Evolutionary conservation across 2,888 invertebrate genomes (phyloP), one percentile per base, ranked within the genome.

Genomic region (Amorpha juglandis): DNA sequence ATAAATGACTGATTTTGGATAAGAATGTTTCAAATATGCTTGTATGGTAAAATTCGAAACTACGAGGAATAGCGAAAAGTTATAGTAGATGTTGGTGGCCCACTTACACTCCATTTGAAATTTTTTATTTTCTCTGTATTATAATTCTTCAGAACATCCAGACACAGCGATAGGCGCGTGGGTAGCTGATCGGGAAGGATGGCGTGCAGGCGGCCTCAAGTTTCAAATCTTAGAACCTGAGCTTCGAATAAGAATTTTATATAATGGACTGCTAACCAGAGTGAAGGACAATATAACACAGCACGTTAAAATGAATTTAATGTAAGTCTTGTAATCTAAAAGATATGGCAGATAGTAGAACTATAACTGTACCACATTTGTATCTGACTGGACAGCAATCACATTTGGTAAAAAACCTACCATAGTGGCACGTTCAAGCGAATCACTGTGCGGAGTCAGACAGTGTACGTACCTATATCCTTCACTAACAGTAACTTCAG

Each of bases 241-340:
- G 78, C 84, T 85, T 68, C 91, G 94, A 66, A 94, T 96, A 90
- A 93, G 96, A 76, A 90, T 97, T 19, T 84, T 94, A 42, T 97
- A 94, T 82, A 96, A 96, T 81, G 97, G 97, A 0, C 83, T 95
- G n/a, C 82, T 97, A 58, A 94, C 89, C 75, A 94, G 91, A 76
- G 83, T 84, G 35, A 78, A 83, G 11, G 84, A 89, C 62, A 80
- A 79, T 33, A 74, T 75, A 12, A 82, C 76, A 0, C 86, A 86
- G 50, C 90, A 90, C 69, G 89, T 87, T 1, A 88, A 86, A 63
- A 78, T 96, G 62, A 95, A 95, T 79, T 92, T 95, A 69, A 92
- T 95, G 96, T 96, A 86, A 93, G 95, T 82, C 47, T 55, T 50
- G 11, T 19, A 50, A 50, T 19, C 19, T 2, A 27, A 27, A 27